Evolutionary conservation across 2,888 invertebrate genomes (phyloP).

Genomic region (Parnassius smintheus): DNA sequence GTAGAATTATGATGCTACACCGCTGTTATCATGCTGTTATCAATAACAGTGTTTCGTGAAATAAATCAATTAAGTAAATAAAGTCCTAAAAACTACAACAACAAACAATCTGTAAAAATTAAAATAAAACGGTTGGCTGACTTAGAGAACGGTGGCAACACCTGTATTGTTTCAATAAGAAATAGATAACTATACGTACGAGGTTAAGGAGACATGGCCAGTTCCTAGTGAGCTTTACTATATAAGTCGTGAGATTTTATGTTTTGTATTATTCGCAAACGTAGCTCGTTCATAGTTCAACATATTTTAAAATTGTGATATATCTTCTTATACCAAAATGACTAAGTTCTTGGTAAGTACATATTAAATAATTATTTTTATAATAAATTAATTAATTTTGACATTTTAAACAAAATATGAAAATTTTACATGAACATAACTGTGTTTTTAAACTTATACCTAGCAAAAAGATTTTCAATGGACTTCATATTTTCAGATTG

Average conservation of each 20-base stretch:
- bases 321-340: too few relatives aligned
- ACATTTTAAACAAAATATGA: neutral
- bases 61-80: too few relatives aligned
- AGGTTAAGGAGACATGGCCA: slow-evolving; percentile 14
- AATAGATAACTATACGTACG: slow-evolving; percentile 15
- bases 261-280: too few relatives aligned
- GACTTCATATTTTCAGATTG: slow-evolving; percentile 13
- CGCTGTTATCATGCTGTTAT: too few relatives aligned
- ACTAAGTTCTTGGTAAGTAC: neutral
- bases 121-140: slow-evolving; percentile 5
- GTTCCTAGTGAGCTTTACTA: slow-evolving; percentile 4
- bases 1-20: too few relatives aligned
- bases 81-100: too few relatives aligned
- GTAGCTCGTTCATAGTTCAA: too few relatives aligned
- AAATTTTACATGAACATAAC: neutral
- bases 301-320: too few relatives aligned
- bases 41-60: too few relatives aligned
- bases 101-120: too few relatives aligned
- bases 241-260: slow-evolving; percentile 9
- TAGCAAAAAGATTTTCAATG: neutral
- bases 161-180: slow-evolving; percentile 10
- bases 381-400: neutral
- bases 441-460: neutral
- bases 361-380: neutral
- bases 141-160: slow-evolving; percentile 4